Conservation (phyloP, 1,140 invertebrate genomes). For the Chrysopa pallens region DNA sequence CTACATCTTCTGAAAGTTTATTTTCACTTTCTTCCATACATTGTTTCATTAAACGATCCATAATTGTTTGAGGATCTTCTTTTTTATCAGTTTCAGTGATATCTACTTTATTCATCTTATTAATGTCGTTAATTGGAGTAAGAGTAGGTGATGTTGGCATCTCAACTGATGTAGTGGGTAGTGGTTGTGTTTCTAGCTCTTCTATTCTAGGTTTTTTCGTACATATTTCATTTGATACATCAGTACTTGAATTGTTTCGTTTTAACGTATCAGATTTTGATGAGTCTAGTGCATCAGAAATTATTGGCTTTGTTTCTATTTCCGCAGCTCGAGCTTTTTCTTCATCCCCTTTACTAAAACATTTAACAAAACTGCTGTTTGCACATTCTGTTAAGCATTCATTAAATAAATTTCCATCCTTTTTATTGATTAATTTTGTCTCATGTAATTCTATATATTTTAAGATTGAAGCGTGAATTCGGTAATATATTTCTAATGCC, state of each 20-base stretch:
- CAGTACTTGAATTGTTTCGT: no score
- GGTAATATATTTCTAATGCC: slow-evolving; percentile 68
- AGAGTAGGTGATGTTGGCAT: no score
- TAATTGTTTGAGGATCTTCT: slow-evolving; percentile 25
- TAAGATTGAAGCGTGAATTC: slow-evolving; percentile 68
- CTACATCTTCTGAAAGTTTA: background rate
- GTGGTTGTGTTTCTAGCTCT: no score
- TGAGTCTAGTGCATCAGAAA: no score
- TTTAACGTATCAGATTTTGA: no score
- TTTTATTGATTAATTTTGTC: slow-evolving; percentile 22
- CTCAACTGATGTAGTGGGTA: no score
- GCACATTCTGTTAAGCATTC: background rate
- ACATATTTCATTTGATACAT: no score
- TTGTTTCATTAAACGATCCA: slow-evolving; percentile 28
- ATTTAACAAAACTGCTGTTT: background rate
- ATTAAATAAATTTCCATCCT: slow-evolving; percentile 7
- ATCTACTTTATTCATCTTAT: background rate
- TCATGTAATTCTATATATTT: slow-evolving; percentile 62
- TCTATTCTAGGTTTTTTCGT: no score
- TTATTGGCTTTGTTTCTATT: no score
- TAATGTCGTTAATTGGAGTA: no score
- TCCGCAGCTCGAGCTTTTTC: background rate
- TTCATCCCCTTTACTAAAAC: background rate
- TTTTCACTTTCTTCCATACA: slow-evolving; percentile 17
- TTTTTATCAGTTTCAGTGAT: background rate